These are phyloP conservation scores for Oryzias curvinotus DNA, from an alignment of 2,113 vertebrate species.

Conservation along the genomic window DNA sequence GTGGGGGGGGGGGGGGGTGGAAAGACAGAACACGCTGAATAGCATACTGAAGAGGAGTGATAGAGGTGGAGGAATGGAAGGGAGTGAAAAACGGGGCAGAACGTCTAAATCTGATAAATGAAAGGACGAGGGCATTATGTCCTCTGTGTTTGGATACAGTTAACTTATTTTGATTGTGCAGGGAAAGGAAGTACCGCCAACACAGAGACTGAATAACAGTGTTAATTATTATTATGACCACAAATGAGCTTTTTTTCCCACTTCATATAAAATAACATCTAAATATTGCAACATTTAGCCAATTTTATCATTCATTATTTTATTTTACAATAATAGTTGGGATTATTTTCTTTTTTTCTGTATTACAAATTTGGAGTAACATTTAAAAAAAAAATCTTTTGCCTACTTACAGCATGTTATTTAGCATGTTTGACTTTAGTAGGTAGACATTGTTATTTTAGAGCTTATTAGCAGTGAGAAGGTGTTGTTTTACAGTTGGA, in stretches of 20 bases:
- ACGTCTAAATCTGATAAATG: constrained; percentile 95
- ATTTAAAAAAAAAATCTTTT: constrained; percentile 27
- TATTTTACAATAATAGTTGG: constrained; percentile 17
- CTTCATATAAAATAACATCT: constrained; percentile 3
- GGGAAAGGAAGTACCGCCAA: constrained; percentile 11
- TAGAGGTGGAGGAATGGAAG: constrained; percentile 72
- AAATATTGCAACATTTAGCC: constrained; percentile 17
- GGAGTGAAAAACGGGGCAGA: constrained; percentile 78
- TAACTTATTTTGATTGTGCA: constrained; percentile 40
- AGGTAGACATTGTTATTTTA: constrained; percentile 70
- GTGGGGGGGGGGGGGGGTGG: constrained; percentile 30
- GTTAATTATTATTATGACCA: constrained; percentile 27
- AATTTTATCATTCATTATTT: constrained; percentile 9
- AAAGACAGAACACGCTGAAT: constrained; percentile 62
- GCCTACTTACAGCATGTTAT: constrained; percentile 58
- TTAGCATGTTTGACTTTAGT: constrained; percentile 61
- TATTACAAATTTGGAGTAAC: constrained; percentile 10
- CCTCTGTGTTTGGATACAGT: constrained; percentile 43
- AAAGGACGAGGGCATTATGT: constrained; percentile 54
- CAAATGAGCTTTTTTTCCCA: constrained; percentile 14
- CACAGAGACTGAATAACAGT: constrained; percentile 28
- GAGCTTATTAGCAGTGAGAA: constrained; percentile 84
- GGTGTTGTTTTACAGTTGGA: constrained; percentile 68
- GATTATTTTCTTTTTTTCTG: constrained; percentile 1
- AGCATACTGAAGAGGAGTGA: constrained; percentile 62